Evolutionary conservation across 2,888 invertebrate species (phyloP).

Genomic region (Cacoxenus indagator): DNA sequence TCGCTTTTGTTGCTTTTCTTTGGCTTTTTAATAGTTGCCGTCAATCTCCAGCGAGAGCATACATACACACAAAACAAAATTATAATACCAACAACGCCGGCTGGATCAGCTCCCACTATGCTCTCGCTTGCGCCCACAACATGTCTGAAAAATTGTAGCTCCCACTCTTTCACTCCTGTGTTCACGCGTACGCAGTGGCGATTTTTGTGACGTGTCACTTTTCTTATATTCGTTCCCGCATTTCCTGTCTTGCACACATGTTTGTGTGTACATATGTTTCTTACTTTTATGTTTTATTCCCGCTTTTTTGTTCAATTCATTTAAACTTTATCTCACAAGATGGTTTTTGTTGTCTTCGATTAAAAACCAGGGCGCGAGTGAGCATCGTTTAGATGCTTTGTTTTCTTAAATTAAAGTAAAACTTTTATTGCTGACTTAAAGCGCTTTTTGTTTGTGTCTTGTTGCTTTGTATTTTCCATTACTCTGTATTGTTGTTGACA

Average conservation of each 20-base stretch:
- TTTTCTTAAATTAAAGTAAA: too few relatives aligned
- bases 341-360: too few relatives aligned
- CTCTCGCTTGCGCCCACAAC: slow-evolving; percentile 19
- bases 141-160: slow-evolving; percentile 25
- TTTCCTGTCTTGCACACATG: slow-evolving; percentile 61
- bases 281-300: background rate
- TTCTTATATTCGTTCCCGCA: slow-evolving; percentile 33
- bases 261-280: slow-evolving; percentile 26
- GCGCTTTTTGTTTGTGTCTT: too few relatives aligned
- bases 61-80: background rate
- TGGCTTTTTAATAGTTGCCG: too few relatives aligned
- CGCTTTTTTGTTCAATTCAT: too few relatives aligned
- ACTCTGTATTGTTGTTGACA: too few relatives aligned
- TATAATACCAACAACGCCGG: slow-evolving; percentile 6
- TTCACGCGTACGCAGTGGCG: slow-evolving; percentile 34
- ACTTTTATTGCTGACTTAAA: too few relatives aligned
- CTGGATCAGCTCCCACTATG: slow-evolving; percentile 14
- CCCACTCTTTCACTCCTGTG: background rate
- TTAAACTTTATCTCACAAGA: too few relatives aligned
- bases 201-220: slow-evolving; percentile 52
- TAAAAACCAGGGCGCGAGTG: too few relatives aligned
- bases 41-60: background rate
- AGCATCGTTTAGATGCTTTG: too few relatives aligned
- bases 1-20: too few relatives aligned
- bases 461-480: too few relatives aligned